These are phyloP conservation scores for Rhodinocichla rosea DNA, from an alignment of 2,113 vertebrate species.

Conservation along the genomic window DNA sequence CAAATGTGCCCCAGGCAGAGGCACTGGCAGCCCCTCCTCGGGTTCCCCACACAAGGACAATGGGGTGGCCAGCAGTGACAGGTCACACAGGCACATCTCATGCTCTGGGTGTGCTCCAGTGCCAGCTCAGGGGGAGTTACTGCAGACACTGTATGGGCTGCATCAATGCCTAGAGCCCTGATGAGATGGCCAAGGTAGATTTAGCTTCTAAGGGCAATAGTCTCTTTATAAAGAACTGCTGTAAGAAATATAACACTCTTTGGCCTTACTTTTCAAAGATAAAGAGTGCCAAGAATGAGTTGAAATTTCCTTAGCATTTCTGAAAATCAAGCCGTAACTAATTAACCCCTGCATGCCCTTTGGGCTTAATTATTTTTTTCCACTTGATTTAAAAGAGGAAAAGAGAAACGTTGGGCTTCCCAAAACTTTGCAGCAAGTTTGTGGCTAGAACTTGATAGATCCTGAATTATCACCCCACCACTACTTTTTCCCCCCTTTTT, in stretches of 20 bases:
- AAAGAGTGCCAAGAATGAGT: neutral
- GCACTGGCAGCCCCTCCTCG: neutral
- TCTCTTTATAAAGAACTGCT: neutral
- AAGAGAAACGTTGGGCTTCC: neutral
- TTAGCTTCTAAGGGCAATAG: neutral
- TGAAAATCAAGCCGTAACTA: neutral
- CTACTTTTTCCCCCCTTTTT: neutral
- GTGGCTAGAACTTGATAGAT: neutral
- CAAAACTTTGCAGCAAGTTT: neutral
- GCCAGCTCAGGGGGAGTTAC: neutral
- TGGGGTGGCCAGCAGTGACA: fast-evolving
- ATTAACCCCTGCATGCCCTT: neutral
- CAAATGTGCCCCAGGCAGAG: neutral
- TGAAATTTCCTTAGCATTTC: neutral
- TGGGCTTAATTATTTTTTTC: neutral
- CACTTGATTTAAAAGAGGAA: neutral
- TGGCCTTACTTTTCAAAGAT: neutral
- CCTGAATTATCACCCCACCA: neutral
- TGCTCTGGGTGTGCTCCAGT: neutral
- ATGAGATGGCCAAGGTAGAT: neutral
- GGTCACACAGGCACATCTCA: fast-evolving
- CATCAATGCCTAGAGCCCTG: neutral
- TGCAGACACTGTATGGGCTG: neutral
- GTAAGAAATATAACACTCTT: neutral
- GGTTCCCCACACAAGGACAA: neutral